These are phyloP conservation scores for Leptinotarsa lineolata DNA, from an alignment of 1,140 invertebrate species.

Conservation along the genomic window DNA sequence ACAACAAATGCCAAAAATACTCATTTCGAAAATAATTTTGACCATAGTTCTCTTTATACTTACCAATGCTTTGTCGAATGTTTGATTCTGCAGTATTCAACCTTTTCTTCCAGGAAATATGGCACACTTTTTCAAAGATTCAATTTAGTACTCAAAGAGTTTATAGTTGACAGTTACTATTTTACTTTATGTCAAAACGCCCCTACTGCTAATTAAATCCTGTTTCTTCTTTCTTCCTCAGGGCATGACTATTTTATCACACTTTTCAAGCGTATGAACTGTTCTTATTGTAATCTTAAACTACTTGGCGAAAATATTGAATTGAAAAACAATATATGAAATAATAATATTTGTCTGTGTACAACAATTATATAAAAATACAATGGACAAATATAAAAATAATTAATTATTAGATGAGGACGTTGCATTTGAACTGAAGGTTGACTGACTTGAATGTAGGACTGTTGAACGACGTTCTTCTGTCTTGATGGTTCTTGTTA, in stretches of 20 bases:
- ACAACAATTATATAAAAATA: too few species aligned
- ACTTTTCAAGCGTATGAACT: background rate
- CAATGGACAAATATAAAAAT: too few species aligned
- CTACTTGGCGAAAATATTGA: too few species aligned
- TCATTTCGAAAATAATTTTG: background rate
- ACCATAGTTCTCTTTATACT: background rate
- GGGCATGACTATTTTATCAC: background rate
- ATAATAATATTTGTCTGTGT: too few species aligned
- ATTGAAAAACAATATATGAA: too few species aligned
- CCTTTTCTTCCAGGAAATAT: background rate
- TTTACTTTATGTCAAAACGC: too few species aligned
- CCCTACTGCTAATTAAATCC: background rate
- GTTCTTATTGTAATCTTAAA: too few species aligned
- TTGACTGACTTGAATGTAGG: constrained; percentile 52
- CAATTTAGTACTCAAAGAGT: too few species aligned
- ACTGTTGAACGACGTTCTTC: constrained; percentile 48
- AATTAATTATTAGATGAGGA: constrained; percentile 40
- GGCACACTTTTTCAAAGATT: too few species aligned
- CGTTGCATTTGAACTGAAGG: constrained; percentile 52
- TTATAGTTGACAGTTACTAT: too few species aligned
- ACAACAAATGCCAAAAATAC: too few species aligned
- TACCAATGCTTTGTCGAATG: background rate
- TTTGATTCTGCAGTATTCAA: background rate
- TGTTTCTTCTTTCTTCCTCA: background rate
- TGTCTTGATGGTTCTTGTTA: constrained; percentile 52